Percentiles rank a stretch among this genome's conserved stretches.
These are phyloP conservation scores for Dinomys branickii DNA, from an alignment of 2,113 vertebrate species.

Conservation along the genomic window DNA sequence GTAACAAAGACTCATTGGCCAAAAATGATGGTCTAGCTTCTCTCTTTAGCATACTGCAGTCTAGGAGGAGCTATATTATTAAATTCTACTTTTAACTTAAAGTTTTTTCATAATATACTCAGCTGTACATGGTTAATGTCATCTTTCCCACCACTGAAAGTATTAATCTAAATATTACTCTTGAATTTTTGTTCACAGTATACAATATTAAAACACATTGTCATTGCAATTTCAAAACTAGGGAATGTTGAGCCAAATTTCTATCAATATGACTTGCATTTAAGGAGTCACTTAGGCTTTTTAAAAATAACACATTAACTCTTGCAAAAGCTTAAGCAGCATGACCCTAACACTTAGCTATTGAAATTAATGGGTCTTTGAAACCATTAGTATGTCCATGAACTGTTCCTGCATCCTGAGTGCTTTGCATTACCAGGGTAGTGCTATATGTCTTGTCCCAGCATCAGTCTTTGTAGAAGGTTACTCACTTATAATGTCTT, in stretches of 20 bases:
- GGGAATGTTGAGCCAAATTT: constrained; percentile 19
- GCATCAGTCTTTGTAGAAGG: constrained; percentile 48
- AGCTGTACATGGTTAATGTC: background rate
- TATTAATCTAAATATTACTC: background rate
- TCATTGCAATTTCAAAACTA: constrained; percentile 29
- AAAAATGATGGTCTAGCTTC: background rate
- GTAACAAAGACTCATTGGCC: background rate
- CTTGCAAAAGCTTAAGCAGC: constrained; percentile 6
- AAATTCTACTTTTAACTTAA: constrained; percentile 20
- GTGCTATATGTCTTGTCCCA: constrained; percentile 45
- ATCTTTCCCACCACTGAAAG: constrained; percentile 12
- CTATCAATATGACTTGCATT: background rate
- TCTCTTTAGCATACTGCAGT: background rate
- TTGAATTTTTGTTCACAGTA: constrained; percentile 13
- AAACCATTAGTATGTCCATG: constrained; percentile 20
- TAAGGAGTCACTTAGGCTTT: background rate
- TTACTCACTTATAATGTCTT: constrained; percentile 28
- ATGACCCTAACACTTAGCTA: constrained; percentile 11
- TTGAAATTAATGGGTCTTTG: constrained; percentile 23
- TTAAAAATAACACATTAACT: constrained; percentile 20
- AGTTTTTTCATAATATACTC: constrained; percentile 42
- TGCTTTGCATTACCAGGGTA: background rate
- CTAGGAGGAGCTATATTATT: background rate
- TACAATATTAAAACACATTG: constrained; percentile 48
- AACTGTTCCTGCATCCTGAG: constrained; percentile 2